A percentile compares a stretch with the other conserved stretches of the same genome.
phyloP scores from a whole-genome alignment of 2,113 vertebrate genomes.

The Periophthalmus modestus region DNA sequence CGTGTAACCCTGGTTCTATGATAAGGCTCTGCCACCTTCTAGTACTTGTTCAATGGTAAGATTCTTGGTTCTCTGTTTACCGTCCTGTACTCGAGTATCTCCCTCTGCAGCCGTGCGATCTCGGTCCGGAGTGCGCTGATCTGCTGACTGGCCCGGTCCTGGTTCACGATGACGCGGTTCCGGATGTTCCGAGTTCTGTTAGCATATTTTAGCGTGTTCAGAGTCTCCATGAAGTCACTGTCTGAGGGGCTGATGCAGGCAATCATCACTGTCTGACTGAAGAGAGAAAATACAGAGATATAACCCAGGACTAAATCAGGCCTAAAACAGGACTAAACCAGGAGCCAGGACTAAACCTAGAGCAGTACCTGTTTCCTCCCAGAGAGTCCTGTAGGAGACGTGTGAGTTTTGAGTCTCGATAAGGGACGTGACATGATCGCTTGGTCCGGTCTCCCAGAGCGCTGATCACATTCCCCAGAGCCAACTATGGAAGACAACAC shows the following conservation, averaged over 20 bases:
- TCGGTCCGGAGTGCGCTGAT: conserved; percentile 91
- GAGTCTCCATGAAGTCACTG: conserved; percentile 97
- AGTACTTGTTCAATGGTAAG: too few relatives aligned
- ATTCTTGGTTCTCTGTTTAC: conserved; percentile 69
- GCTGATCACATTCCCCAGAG: conserved; percentile 97
- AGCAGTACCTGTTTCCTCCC: conserved; percentile 91
- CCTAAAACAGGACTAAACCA: too few relatives aligned
- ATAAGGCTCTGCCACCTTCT: too few relatives aligned
- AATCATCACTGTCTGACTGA: conserved; percentile 96
- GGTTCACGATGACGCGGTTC: conserved; percentile 96
- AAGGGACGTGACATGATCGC: conserved; percentile 91
- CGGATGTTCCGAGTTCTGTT: conserved; percentile 97
- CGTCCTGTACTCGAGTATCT: conserved; percentile 97
- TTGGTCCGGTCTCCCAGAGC: conserved; percentile 94
- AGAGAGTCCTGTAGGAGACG: conserved; percentile 94
- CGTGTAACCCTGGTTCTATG: too few relatives aligned
- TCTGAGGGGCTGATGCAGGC: conserved; percentile 96
- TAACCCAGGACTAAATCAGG: too few relatives aligned
- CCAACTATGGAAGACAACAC: conserved; percentile 77
- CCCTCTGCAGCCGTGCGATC: conserved; percentile 93
- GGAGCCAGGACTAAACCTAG: not conserved
- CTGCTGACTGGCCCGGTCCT: conserved; percentile 96
- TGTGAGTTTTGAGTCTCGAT: conserved; percentile 96
- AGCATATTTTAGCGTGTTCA: conserved; percentile 94
- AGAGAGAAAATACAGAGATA: not conserved